Conservation (phyloP, 2,888 invertebrate genomes). For the Orthosia incerta region DNA sequence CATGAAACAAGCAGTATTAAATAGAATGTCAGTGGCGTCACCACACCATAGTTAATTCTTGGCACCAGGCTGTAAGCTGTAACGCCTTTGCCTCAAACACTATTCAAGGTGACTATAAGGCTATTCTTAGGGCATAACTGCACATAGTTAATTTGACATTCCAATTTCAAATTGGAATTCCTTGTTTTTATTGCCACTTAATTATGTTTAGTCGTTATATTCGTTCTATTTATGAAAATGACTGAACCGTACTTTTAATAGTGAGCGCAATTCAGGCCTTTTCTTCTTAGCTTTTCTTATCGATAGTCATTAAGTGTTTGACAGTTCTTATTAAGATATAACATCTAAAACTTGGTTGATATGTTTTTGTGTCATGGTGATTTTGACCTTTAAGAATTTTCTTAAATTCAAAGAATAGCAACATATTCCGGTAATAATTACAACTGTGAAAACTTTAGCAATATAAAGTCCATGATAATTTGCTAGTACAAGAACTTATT, state of each 20-base stretch:
- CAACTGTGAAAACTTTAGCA: background rate
- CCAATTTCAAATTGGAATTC: slow-evolving; percentile 49
- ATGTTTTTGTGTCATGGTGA: too few species aligned
- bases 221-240: slow-evolving; percentile 13
- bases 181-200: slow-evolving; percentile 44
- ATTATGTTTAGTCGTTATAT: slow-evolving; percentile 23
- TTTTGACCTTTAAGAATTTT: too few species aligned
- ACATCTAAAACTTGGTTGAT: too few species aligned
- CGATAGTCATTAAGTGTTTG: too few species aligned
- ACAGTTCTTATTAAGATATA: too few species aligned
- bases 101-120: slow-evolving; percentile 23
- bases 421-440: too few species aligned
- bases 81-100: slow-evolving; percentile 29
- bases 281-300: too few species aligned
- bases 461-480: background rate
- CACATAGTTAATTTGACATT: slow-evolving; percentile 44
- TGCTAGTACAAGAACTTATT: background rate
- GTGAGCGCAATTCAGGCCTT: too few species aligned
- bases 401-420: too few species aligned
- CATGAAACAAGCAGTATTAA: slow-evolving; percentile 17
- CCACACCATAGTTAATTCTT: slow-evolving; percentile 43
- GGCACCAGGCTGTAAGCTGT: slow-evolving; percentile 22
- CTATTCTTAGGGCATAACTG: slow-evolving; percentile 36
- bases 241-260: background rate
- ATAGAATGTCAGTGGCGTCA: slow-evolving; percentile 3